Evolutionary conservation across 1,140 invertebrate genomes (phyloP).

Genomic region (Camponotus floridanus): DNA sequence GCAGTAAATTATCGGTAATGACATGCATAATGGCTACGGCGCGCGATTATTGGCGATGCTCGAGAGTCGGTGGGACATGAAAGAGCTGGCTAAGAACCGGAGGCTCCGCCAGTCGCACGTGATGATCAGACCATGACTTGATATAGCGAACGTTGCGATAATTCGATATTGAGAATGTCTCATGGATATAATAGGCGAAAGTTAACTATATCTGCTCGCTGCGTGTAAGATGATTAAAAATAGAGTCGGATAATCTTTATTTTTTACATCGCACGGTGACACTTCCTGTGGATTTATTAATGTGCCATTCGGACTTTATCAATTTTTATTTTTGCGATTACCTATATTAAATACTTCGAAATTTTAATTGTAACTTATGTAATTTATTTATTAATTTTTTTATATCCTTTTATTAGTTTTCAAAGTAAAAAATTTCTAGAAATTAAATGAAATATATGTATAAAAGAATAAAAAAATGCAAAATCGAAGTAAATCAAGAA

Average conservation of each 20-base stretch:
- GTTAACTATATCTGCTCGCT: slow-evolving; percentile 1
- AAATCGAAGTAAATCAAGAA: neutral
- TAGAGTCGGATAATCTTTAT: neutral
- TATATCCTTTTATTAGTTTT: neutral
- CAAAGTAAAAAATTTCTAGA: neutral
- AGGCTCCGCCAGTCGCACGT: slow-evolving; percentile 20
- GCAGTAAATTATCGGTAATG: slow-evolving; percentile 69
- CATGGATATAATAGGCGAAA: slow-evolving; percentile 39
- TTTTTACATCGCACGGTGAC: neutral
- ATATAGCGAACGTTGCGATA: slow-evolving; percentile 21
- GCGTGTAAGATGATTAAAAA: slow-evolving; percentile 1
- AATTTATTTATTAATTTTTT: neutral
- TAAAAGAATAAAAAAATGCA: neutral
- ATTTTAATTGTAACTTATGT: neutral
- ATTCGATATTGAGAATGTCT: slow-evolving; percentile 30
- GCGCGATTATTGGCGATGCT: slow-evolving; percentile 31
- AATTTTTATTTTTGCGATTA: too few relatives aligned
- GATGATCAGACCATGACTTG: slow-evolving; percentile 31
- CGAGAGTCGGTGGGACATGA: slow-evolving; percentile 46
- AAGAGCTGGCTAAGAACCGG: slow-evolving; percentile 21
- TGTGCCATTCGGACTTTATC: neutral
- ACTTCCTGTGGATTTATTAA: neutral
- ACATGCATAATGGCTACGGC: slow-evolving; percentile 63
- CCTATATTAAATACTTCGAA: neutral
- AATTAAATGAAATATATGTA: neutral